Percentiles rank a stretch among this genome's conserved stretches.
Evolutionary conservation across 2,888 invertebrate genomes (phyloP).

Genomic region (Habroteleia sp.): DNA sequence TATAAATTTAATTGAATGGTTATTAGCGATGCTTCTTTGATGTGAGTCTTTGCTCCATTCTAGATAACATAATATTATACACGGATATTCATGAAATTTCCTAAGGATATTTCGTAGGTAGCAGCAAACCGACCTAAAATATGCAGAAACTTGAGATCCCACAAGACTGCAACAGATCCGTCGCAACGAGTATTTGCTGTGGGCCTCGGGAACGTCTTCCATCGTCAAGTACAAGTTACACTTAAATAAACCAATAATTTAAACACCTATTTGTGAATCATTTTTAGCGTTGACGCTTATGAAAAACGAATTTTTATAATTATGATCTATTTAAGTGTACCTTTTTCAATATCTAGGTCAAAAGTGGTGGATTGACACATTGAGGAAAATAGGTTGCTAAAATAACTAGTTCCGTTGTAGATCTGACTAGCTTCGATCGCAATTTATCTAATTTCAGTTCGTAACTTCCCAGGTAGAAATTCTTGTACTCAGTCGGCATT

Average conservation of each 20-base stretch:
- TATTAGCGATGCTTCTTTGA: slow-evolving; percentile 8
- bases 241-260: slow-evolving; percentile 51
- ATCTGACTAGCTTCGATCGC: too few species aligned
- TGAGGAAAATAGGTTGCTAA: too few species aligned
- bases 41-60: slow-evolving; percentile 11
- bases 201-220: slow-evolving; percentile 30
- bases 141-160: slow-evolving; percentile 51
- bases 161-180: slow-evolving; percentile 29
- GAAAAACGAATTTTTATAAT: too few species aligned
- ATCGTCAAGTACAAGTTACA: slow-evolving; percentile 33
- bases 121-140: slow-evolving; percentile 39
- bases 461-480: too few species aligned
- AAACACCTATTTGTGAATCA: slow-evolving; percentile 30
- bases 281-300: not conserved
- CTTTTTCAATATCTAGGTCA: too few species aligned
- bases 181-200: slow-evolving; percentile 32
- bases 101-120: slow-evolving; percentile 23
- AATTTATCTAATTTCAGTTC: too few species aligned
- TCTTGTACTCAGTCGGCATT: too few species aligned
- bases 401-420: too few species aligned
- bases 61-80: slow-evolving; percentile 15
- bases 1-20: slow-evolving; percentile 10
- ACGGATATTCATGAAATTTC: slow-evolving; percentile 53
- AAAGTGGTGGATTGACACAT: too few species aligned
- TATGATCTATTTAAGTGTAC: too few species aligned